phyloP scores from a whole-genome alignment of 2,113 vertebrate species.

The Tautogolabrus adspersus region DNA sequence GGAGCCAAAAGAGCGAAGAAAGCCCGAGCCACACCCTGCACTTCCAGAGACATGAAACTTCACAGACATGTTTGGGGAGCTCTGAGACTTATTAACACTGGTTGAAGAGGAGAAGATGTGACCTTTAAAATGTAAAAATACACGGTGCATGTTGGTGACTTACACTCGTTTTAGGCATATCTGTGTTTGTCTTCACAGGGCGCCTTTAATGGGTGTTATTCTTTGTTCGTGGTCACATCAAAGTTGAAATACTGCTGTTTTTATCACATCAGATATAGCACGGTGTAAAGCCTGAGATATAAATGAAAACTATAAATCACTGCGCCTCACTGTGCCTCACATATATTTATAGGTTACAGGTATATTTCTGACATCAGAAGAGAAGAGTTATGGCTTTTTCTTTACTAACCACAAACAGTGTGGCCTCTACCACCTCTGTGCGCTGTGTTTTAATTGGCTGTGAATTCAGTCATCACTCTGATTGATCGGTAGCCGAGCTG shows the following conservation, averaged over 20 bases:
- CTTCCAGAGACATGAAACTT: too few species aligned
- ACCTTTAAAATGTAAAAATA: too few species aligned
- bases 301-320: conserved; percentile 8
- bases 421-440: neutral
- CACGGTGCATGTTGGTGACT: neutral
- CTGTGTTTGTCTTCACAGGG: neutral
- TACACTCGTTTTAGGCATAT: neutral
- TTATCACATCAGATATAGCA: conserved; percentile 17
- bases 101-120: too few species aligned
- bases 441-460: neutral
- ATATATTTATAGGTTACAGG: conserved; percentile 14
- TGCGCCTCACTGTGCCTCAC: neutral
- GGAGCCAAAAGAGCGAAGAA: too few species aligned
- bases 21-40: too few species aligned
- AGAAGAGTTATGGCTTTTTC: neutral
- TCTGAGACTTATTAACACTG: too few species aligned
- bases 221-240: neutral
- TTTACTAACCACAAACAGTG: conserved; percentile 12
- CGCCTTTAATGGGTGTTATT: conserved; percentile 12
- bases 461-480: conserved; percentile 24
- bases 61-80: too few species aligned
- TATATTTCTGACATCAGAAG: conserved; percentile 12
- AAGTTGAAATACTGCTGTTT: conserved; percentile 25
- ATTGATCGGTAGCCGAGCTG: conserved; percentile 51
- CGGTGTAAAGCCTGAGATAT: neutral